phyloP scores from a whole-genome alignment of 2,797 vertebrate genomes.

The Botia kubotai region DNA sequence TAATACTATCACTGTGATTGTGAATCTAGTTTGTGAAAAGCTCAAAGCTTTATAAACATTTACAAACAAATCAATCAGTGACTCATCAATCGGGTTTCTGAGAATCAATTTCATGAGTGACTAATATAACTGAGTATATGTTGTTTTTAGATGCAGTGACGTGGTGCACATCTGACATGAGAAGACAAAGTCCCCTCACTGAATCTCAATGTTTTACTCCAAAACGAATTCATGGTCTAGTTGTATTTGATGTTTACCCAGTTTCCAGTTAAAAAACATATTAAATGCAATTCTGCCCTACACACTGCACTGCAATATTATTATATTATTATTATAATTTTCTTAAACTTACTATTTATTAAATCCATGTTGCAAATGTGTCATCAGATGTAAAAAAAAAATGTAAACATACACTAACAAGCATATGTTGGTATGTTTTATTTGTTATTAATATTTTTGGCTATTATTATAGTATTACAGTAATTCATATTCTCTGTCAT shows the following conservation, averaged over 20 bases:
- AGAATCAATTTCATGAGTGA: conserved; percentile 16
- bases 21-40: neutral
- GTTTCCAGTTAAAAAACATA: neutral
- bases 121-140: neutral
- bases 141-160: neutral
- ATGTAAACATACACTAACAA: too few species aligned
- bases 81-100: conserved; percentile 21
- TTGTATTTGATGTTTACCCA: neutral
- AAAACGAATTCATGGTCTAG: neutral
- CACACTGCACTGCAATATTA: too few species aligned
- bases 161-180: neutral
- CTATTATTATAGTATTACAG: too few species aligned
- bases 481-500: too few species aligned
- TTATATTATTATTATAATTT: too few species aligned
- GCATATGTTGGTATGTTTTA: too few species aligned
- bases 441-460: too few species aligned
- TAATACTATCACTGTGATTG: conserved; percentile 19
- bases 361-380: too few species aligned
- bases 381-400: too few species aligned
- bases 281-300: neutral
- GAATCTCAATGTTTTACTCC: too few species aligned
- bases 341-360: too few species aligned
- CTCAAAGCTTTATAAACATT: neutral
- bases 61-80: conserved; percentile 18
- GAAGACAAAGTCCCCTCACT: neutral